These are phyloP conservation scores for Lasioglossum pauxillum DNA, from an alignment of 2,888 invertebrate species.

Conservation along the genomic window DNA sequence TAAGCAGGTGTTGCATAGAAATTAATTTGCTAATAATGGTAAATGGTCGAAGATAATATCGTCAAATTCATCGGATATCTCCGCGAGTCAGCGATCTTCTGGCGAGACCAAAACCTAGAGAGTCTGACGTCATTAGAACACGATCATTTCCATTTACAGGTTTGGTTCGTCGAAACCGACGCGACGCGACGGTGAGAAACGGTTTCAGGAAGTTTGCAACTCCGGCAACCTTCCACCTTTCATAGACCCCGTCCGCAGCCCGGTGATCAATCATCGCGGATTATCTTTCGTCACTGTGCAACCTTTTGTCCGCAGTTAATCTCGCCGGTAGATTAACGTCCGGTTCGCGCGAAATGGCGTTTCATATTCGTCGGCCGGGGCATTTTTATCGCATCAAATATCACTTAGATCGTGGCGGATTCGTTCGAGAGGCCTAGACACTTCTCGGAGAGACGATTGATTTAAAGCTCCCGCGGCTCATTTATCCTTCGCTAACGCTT, in stretches of 20 bases:
- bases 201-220: slow-evolving; percentile 43
- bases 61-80: background rate
- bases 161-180: background rate
- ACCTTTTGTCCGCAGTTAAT: slow-evolving; percentile 55
- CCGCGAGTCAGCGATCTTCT: too few relatives aligned
- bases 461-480: background rate
- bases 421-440: background rate
- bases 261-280: slow-evolving; percentile 48
- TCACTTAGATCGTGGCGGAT: slow-evolving; percentile 32
- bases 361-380: slow-evolving; percentile 35
- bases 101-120: background rate
- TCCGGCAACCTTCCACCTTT: slow-evolving; percentile 51
- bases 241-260: slow-evolving; percentile 3
- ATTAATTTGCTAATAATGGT: background rate
- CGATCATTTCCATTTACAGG: slow-evolving; percentile 23
- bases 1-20: too few relatives aligned
- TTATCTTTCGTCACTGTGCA: slow-evolving; percentile 59
- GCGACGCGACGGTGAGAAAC: slow-evolving; percentile 38
- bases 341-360: slow-evolving; percentile 28
- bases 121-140: background rate
- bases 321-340: slow-evolving; percentile 41
- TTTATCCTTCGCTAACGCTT: slow-evolving; percentile 7
- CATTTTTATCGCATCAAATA: slow-evolving; percentile 55
- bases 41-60: background rate
- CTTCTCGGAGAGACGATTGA: slow-evolving; percentile 11